Conservation (phyloP, 2,888 invertebrate genomes). For the Dione juno region DNA sequence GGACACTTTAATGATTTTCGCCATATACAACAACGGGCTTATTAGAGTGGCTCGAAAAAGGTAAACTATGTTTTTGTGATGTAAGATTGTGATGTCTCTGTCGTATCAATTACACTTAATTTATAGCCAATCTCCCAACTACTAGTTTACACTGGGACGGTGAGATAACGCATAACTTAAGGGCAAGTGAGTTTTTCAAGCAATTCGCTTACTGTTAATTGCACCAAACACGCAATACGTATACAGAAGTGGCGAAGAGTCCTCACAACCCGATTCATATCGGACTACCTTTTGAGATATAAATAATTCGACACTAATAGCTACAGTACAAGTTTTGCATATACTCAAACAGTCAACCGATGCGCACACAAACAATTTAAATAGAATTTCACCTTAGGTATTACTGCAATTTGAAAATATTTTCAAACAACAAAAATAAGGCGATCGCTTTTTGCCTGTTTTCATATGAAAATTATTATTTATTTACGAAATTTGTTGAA, state of each 20-base stretch:
- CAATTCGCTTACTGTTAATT: slow-evolving; percentile 27
- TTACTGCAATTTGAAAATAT: too few relatives aligned
- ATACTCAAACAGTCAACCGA: too few relatives aligned
- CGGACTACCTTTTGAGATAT: too few relatives aligned
- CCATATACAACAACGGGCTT: slow-evolving; percentile 46
- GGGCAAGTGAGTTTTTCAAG: slow-evolving; percentile 25
- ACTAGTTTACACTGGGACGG: slow-evolving; percentile 41
- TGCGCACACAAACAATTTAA: too few relatives aligned
- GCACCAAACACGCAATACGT: slow-evolving; percentile 32
- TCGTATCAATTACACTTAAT: slow-evolving; percentile 48
- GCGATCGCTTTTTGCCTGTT: too few relatives aligned
- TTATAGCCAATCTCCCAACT: slow-evolving; percentile 43
- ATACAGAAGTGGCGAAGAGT: not conserved
- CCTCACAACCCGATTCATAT: too few relatives aligned
- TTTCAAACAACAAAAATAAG: too few relatives aligned
- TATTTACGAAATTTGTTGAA: too few relatives aligned
- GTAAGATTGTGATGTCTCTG: slow-evolving; percentile 46
- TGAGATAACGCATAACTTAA: slow-evolving; percentile 25
- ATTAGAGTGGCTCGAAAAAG: slow-evolving; percentile 46
- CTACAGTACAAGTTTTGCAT: too few relatives aligned
- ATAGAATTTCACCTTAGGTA: too few relatives aligned
- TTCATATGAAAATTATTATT: too few relatives aligned
- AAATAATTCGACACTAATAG: too few relatives aligned
- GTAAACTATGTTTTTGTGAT: slow-evolving; percentile 43
- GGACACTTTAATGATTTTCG: slow-evolving; percentile 47